These are phyloP conservation scores for Astropecten irregularis DNA, from an alignment of 53 echinoderm and acorn worm genomes.

Conservation along the genomic window DNA sequence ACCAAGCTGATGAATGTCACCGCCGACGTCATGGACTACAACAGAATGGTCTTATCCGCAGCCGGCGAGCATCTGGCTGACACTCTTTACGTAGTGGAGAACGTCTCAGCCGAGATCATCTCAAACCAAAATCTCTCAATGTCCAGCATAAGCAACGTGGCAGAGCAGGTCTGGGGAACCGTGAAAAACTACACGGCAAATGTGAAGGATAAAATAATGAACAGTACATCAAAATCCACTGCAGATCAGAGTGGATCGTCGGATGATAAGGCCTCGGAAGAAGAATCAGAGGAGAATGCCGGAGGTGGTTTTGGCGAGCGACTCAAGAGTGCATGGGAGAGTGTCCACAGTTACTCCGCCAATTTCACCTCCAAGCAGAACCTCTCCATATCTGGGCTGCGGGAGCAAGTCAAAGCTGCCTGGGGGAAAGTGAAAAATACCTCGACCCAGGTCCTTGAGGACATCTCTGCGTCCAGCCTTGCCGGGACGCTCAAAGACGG, in stretches of 20 bases:
- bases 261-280: background rate
- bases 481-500: conserved; percentile 51
- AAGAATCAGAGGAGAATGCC: background rate
- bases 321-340: conserved; percentile 30
- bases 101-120: conserved; percentile 20
- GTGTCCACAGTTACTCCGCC: conserved; percentile 17
- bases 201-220: conserved; percentile 11
- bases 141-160: background rate
- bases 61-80: conserved; percentile 43
- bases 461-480: conserved; percentile 56
- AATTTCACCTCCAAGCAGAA: conserved; percentile 36
- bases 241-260: background rate
- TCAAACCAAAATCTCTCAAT: conserved; percentile 30
- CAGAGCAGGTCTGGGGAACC: conserved; percentile 23
- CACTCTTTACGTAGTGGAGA: conserved; percentile 29
- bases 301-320: background rate
- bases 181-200: conserved; percentile 20
- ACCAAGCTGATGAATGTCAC: conserved; percentile 59
- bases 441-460: conserved; percentile 49
- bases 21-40: conserved; percentile 46
- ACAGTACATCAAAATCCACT: conserved; percentile 7
- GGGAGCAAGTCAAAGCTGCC: conserved; percentile 51
- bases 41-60: conserved; percentile 33
- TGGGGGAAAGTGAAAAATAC: conserved; percentile 62
- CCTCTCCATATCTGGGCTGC: conserved; percentile 39